A percentile compares a stretch with the other conserved stretches of the same genome.
Evolutionary conservation across 2,113 vertebrate species (phyloP).

Genomic region (Lepus europaeus): DNA sequence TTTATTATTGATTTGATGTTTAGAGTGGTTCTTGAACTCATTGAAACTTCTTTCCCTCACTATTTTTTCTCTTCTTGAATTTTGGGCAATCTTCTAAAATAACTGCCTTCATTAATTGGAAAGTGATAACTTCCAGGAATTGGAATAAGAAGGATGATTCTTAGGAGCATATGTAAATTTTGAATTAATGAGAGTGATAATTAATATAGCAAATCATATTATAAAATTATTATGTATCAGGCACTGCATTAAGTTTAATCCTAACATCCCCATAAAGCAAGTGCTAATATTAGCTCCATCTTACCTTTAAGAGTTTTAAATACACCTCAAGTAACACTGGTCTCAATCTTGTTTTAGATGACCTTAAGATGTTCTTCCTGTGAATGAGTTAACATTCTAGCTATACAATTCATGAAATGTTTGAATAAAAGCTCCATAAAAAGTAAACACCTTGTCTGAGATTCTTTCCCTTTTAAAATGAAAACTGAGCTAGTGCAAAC

Average conservation of each 20-base stretch:
- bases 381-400: conserved; percentile 48
- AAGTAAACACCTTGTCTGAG: conserved; percentile 8
- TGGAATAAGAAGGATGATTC: neutral
- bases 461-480: conserved; percentile 59
- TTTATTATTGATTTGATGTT: conserved; percentile 20
- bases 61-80: neutral
- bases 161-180: conserved; percentile 34
- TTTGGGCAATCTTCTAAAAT: neutral
- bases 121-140: neutral
- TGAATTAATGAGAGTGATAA: neutral
- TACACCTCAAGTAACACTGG: neutral
- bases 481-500: conserved; percentile 47
- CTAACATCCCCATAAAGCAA: neutral
- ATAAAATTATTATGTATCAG: neutral
- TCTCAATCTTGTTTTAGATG: neutral
- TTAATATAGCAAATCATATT: conserved; percentile 2
- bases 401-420: conserved; percentile 45
- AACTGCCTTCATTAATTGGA: conserved; percentile 44
- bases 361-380: neutral
- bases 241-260: conserved; percentile 34
- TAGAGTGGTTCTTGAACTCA: neutral
- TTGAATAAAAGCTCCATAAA: conserved; percentile 20
- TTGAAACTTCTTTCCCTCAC: neutral
- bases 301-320: neutral
- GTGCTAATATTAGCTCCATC: neutral